phyloP scores from a whole-genome alignment of 2,888 invertebrate genomes.

The Thelaira solivaga region DNA sequence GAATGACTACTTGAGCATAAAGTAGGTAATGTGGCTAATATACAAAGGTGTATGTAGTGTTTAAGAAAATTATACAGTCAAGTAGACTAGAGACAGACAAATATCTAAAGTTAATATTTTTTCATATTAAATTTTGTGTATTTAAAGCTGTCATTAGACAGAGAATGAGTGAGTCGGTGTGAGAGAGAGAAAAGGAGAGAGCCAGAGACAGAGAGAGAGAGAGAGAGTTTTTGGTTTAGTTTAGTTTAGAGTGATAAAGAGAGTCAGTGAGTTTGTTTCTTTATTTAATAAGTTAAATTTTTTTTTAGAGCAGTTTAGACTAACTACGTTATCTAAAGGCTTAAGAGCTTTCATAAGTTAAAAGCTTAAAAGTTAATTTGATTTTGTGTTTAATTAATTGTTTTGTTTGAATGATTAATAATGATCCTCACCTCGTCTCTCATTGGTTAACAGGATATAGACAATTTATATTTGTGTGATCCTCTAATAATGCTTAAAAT shows the following conservation, averaged over 20 bases:
- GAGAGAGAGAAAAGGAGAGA: slow-evolving; percentile 42
- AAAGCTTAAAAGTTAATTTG: slow-evolving; percentile 63
- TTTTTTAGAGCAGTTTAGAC: slow-evolving; percentile 56
- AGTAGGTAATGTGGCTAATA: slow-evolving; percentile 37
- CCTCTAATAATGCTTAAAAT: slow-evolving; percentile 59
- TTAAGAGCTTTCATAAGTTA: slow-evolving; percentile 55
- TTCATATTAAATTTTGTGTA: slow-evolving; percentile 17
- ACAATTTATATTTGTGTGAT: slow-evolving; percentile 59
- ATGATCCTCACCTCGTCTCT: slow-evolving; percentile 64
- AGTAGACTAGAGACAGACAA: slow-evolving; percentile 34
- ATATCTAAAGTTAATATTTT: slow-evolving; percentile 29
- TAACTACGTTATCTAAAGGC: slow-evolving; percentile 59
- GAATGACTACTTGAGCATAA: slow-evolving; percentile 17
- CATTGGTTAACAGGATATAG: slow-evolving; percentile 63
- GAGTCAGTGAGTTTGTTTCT: slow-evolving; percentile 59
- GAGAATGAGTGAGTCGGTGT: slow-evolving; percentile 51
- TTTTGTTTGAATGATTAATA: slow-evolving; percentile 59
- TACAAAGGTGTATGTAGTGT: slow-evolving; percentile 42
- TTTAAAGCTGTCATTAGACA: slow-evolving; percentile 29
- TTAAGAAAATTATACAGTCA: slow-evolving; percentile 32
- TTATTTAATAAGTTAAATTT: no score
- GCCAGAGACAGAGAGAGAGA: slow-evolving; percentile 48
- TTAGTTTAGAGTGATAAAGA: slow-evolving; percentile 55
- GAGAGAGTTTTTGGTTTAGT: slow-evolving; percentile 27
- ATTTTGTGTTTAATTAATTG: slow-evolving; percentile 49